phyloP scores from a whole-genome alignment of 2,113 vertebrate genomes.

The Arothron firmamentum region DNA sequence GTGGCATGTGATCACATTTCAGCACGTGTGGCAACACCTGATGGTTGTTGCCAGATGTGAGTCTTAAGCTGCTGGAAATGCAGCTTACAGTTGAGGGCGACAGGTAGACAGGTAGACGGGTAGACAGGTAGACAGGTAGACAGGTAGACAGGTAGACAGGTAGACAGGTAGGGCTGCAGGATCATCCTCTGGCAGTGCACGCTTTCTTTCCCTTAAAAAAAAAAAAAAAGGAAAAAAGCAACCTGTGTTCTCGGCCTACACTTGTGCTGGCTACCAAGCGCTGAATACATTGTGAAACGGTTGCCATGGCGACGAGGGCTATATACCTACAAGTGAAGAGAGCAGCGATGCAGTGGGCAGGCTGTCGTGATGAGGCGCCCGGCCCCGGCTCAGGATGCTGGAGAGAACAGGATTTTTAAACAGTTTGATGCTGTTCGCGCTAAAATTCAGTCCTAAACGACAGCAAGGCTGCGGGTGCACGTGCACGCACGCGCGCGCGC shows the following conservation, averaged over 20 bases:
- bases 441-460: no score
- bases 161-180: conserved; percentile 17
- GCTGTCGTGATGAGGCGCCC: conserved; percentile 64
- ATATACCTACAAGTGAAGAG: conserved; percentile 72
- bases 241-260: conserved; percentile 58
- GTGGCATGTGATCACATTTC: conserved; percentile 6
- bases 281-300: conserved; percentile 65
- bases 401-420: background rate
- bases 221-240: conserved; percentile 54
- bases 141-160: no score
- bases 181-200: conserved; percentile 37
- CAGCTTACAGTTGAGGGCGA: conserved; percentile 29
- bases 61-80: conserved; percentile 21
- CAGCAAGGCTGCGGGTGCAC: no score
- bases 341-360: conserved; percentile 70
- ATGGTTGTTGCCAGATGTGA: conserved; percentile 20
- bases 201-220: conserved; percentile 12
- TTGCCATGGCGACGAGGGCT: conserved; percentile 73
- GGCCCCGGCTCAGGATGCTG: conserved; percentile 48
- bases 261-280: conserved; percentile 57
- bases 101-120: no score
- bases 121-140: no score
- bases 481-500: no score
- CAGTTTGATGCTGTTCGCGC: no score
- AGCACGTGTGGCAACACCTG: conserved; percentile 5